Base-by-base conservation (phyloP, 2,888 invertebrate genomes). In the Drosophila heteroneura region DNA sequence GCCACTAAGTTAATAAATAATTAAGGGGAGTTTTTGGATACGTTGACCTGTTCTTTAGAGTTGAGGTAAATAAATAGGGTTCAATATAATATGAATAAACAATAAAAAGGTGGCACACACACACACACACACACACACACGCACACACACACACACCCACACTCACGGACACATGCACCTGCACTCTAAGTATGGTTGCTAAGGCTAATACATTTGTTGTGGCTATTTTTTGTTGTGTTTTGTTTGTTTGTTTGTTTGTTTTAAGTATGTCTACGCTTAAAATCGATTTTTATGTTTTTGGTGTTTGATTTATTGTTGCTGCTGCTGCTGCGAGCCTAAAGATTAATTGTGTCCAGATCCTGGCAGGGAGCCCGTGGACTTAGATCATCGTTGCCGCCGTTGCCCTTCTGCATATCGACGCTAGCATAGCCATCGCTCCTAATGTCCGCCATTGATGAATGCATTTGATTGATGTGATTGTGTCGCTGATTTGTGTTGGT, bases 291-390 rank as follows among this genome's bases (percentile, higher is more conserved):
- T 69, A 44, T 30, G 35, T 16, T 59, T 39, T 47, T 79, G 67
- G 64, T 74, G 64, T 65, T 63, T 66, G 7, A 32, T 52, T 71
- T 56, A 51, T 54, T 57, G 44, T 65, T 53, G 51, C 49, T 78
- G 66, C 47, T 67, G 64, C 58, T 65, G n/a, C 33, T 52, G 47
- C 28, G 41, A 65, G 30, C 73, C 83, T 95, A 96, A 92, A 96
- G 94, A 94, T 96, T 96, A 83, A 96, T 96, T 57, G 96, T 96
- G 93, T 96, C 96, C 91, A 96, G 94, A 94, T 96, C 96, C 94
- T 96, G 96, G 86, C 95, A 95, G 79, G 96, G 96, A 70, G 96
- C 96, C 79, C 96, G 94, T 58, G 94, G 91, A 93, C 93, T 90
- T 85, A 93, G 83, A 85, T 92, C 92, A 64, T 92, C 92, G 52